Evolutionary conservation across 2,888 invertebrate genomes (phyloP).

Genomic region (Theodoxus fluviatilis): DNA sequence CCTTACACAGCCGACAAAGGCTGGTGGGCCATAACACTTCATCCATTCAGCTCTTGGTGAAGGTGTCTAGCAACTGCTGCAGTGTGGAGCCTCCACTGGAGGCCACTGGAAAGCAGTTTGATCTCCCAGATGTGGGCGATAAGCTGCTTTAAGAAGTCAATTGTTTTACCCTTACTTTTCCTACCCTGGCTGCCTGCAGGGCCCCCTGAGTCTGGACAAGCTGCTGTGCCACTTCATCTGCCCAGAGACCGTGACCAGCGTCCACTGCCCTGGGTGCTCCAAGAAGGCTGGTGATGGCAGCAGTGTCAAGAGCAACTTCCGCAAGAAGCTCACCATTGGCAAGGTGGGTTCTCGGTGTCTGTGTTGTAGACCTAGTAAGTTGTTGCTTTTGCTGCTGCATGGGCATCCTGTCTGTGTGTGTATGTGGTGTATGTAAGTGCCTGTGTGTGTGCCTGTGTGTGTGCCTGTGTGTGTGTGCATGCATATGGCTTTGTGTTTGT

Average conservation of each 20-base stretch:
- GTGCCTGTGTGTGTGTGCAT: too few species aligned
- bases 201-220: constrained; percentile 73
- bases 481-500: too few species aligned
- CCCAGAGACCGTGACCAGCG: constrained; percentile 83
- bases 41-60: too few species aligned
- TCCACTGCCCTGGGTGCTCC: constrained; percentile 80
- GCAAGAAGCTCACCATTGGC: constrained; percentile 78
- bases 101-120: too few species aligned
- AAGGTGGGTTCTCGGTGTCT: too few species aligned
- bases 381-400: not conserved
- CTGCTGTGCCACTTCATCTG: constrained; percentile 81
- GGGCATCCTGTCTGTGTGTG: not conserved
- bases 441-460: not conserved
- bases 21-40: too few species aligned
- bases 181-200: constrained; percentile 43
- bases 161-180: too few species aligned
- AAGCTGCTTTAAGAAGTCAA: too few species aligned
- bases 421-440: not conserved
- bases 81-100: too few species aligned
- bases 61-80: too few species aligned
- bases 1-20: too few species aligned
- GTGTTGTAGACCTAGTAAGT: not conserved
- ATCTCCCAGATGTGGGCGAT: too few species aligned
- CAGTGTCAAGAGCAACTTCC: constrained; percentile 72
- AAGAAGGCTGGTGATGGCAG: constrained; percentile 25